These are phyloP conservation scores for Epinephelus malabaricus DNA, from an alignment of 2,797 vertebrate species.

Conservation along the genomic window DNA sequence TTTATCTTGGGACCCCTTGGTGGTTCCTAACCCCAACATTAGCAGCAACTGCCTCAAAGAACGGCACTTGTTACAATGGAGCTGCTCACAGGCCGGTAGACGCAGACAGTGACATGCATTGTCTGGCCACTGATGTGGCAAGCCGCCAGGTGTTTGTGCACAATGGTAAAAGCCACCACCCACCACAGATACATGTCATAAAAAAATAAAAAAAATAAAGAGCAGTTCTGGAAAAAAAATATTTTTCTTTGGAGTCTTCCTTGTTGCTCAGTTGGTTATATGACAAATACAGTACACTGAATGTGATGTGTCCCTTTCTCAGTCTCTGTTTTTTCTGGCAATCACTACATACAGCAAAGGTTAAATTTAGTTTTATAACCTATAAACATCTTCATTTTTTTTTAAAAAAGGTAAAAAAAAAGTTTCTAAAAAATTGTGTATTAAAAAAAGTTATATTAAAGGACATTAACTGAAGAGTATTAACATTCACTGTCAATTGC, in stretches of 20 bases:
- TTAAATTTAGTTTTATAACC: neutral
- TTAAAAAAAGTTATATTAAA: neutral
- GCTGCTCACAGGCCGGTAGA: neutral
- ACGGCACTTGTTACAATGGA: conserved; percentile 19
- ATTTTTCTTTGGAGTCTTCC: neutral
- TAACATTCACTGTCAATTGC: neutral
- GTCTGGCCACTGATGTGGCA: conserved; percentile 14
- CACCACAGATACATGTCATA: neutral
- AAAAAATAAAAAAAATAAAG: neutral
- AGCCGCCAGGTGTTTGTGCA: conserved; percentile 29
- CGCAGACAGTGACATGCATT: conserved; percentile 35
- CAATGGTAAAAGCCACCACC: neutral
- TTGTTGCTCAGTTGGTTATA: neutral
- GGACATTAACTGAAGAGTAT: neutral
- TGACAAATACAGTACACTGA: neutral
- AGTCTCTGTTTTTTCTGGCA: neutral
- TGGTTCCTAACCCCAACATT: conserved; percentile 19
- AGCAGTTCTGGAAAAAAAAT: neutral
- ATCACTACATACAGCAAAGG: neutral
- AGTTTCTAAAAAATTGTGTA: neutral
- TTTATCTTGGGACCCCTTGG: neutral
- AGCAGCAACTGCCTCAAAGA: conserved; percentile 6
- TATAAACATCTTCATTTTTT: neutral
- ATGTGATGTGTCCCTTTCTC: neutral
- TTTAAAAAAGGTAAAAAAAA: neutral